Evolutionary conservation across 2,113 vertebrate species (phyloP).

Genomic region (Synchiropus splendidus): DNA sequence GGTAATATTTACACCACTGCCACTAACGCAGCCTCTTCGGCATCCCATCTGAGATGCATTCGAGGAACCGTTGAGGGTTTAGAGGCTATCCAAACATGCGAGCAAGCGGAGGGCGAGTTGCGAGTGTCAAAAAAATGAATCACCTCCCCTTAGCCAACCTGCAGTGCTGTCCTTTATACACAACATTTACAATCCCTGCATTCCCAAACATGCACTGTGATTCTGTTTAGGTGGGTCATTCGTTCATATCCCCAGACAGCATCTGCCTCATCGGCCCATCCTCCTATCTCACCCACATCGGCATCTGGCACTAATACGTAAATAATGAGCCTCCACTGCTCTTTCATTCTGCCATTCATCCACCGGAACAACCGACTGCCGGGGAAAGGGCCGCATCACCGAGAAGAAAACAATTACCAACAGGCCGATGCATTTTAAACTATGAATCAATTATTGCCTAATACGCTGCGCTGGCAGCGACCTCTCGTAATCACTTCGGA

Average conservation of each 20-base stretch:
- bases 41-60: slow-evolving; percentile 30
- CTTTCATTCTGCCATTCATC: slow-evolving; percentile 39
- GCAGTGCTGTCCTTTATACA: too few relatives aligned
- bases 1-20: slow-evolving; percentile 51
- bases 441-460: not conserved
- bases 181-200: slow-evolving; percentile 15
- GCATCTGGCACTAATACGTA: slow-evolving; percentile 57
- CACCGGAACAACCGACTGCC: slow-evolving; percentile 34
- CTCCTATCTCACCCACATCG: slow-evolving; percentile 30
- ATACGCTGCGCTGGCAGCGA: slow-evolving; percentile 8
- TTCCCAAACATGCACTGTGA: slow-evolving; percentile 40
- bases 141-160: too few relatives aligned
- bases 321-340: slow-evolving; percentile 53
- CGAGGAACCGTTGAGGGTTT: slow-evolving; percentile 46
- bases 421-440: slow-evolving; percentile 25
- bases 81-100: slow-evolving; percentile 18
- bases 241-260: slow-evolving; percentile 51
- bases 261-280: slow-evolving; percentile 39
- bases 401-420: slow-evolving; percentile 36
- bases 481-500: not conserved
- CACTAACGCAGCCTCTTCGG: slow-evolving; percentile 35
- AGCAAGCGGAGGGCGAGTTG: not conserved
- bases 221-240: slow-evolving; percentile 50
- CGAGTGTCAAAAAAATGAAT: too few relatives aligned
- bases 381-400: slow-evolving; percentile 7